Evolutionary conservation across 2,888 invertebrate species (phyloP).

Genomic region (Drosophila infuscata): DNA sequence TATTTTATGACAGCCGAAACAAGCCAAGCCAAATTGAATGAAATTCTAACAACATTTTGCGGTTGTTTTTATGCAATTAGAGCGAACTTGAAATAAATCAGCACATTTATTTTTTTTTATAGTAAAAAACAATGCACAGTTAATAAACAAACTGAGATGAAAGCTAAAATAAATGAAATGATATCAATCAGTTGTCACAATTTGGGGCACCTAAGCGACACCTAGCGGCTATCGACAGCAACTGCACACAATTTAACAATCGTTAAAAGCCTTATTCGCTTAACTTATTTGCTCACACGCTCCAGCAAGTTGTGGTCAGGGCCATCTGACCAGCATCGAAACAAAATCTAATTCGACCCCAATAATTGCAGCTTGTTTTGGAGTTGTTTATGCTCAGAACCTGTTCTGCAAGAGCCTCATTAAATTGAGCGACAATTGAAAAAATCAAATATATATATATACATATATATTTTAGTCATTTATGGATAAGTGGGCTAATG

Average conservation of each 20-base stretch:
- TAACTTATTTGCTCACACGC: constrained; percentile 25
- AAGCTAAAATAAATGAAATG: neutral
- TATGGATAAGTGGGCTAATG: constrained; percentile 69
- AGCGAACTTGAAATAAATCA: constrained; percentile 16
- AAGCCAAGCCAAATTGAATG: constrained; percentile 43
- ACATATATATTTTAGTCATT: constrained; percentile 24
- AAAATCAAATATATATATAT: constrained; percentile 30
- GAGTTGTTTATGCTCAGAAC: constrained; percentile 51
- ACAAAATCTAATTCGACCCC: constrained; percentile 52
- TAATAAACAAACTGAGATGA: neutral
- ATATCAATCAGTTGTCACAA: neutral
- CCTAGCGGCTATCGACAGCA: neutral
- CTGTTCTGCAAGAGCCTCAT: constrained; percentile 52
- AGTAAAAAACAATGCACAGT: too few relatives aligned
- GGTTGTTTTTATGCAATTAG: neutral
- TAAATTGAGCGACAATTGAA: constrained; percentile 35
- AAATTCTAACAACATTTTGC: constrained; percentile 13
- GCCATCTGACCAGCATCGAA: constrained; percentile 37
- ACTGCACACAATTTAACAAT: neutral
- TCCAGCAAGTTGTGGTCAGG: constrained; percentile 42
- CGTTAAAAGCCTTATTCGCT: neutral
- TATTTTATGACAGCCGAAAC: constrained; percentile 57
- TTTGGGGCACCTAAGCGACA: constrained; percentile 7
- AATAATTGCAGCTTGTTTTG: constrained; percentile 57
- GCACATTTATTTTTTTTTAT: too few relatives aligned